Evolutionary conservation across 2,888 invertebrate genomes (phyloP).

Genomic region (Tetragonula carbonaria): DNA sequence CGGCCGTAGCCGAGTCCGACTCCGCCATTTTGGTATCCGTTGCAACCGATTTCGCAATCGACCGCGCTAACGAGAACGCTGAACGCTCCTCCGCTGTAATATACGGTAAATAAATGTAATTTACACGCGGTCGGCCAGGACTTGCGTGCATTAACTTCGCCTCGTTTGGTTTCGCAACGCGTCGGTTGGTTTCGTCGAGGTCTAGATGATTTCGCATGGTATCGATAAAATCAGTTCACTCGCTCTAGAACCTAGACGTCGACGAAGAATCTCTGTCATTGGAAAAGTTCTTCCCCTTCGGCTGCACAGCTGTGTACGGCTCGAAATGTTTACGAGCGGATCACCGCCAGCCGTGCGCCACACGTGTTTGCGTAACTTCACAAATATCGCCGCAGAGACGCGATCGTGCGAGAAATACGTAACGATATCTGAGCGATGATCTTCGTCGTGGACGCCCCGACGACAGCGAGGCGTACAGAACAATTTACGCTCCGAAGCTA

Average conservation of each 20-base stretch:
- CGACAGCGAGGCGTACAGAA: slow-evolving; percentile 9
- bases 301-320: slow-evolving; percentile 33
- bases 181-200: background rate
- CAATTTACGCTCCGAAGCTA: slow-evolving; percentile 19
- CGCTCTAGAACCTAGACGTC: background rate
- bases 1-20: background rate
- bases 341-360: slow-evolving; percentile 16
- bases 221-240: slow-evolving; percentile 47
- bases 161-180: slow-evolving; percentile 29
- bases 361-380: slow-evolving; percentile 58
- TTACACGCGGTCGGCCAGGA: background rate
- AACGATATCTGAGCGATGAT: slow-evolving; percentile 55
- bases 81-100: background rate
- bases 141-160: too few species aligned
- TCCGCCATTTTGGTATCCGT: background rate
- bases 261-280: slow-evolving; percentile 38
- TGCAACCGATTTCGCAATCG: slow-evolving; percentile 10
- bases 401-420: slow-evolving; percentile 47
- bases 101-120: slow-evolving; percentile 19
- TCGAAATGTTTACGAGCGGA: slow-evolving; percentile 8
- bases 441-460: slow-evolving; percentile 22
- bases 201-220: slow-evolving; percentile 32
- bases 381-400: slow-evolving; percentile 37
- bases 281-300: slow-evolving; percentile 28
- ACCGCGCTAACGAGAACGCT: background rate